These are phyloP conservation scores for Leptinotarsa tumamoca DNA, from an alignment of 2,888 invertebrate species.

Conservation along the genomic window DNA sequence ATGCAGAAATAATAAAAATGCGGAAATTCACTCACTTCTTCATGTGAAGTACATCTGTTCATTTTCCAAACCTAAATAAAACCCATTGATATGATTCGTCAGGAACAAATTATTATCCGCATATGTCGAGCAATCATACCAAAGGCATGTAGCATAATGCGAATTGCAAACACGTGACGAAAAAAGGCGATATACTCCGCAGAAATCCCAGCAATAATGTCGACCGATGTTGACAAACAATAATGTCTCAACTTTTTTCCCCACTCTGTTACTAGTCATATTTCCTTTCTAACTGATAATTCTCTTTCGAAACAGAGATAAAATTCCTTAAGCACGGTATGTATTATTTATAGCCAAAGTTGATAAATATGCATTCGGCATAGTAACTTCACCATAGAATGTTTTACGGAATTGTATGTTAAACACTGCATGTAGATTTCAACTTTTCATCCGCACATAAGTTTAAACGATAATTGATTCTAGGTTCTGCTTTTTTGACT, in stretches of 20 bases:
- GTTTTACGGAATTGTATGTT: conserved; percentile 14
- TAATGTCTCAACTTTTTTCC: background rate
- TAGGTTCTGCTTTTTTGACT: too few relatives aligned
- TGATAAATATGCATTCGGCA: conserved; percentile 28
- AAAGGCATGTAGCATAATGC: background rate
- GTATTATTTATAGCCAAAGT: conserved; percentile 25
- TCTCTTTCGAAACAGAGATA: conserved; percentile 16
- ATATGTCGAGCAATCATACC: background rate
- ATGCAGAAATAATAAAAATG: background rate
- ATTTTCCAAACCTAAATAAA: background rate
- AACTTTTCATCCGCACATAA: background rate
- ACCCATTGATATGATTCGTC: background rate
- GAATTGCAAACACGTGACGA: background rate
- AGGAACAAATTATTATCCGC: background rate
- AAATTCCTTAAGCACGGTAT: conserved; percentile 11
- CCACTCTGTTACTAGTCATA: background rate
- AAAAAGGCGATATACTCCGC: background rate
- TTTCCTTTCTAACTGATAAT: conserved; percentile 16
- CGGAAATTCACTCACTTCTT: background rate
- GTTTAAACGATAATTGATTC: background rate
- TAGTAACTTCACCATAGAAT: conserved; percentile 22
- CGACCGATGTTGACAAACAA: background rate
- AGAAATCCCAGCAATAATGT: background rate
- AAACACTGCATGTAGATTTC: conserved; percentile 7
- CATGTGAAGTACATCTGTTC: background rate